These are phyloP conservation scores for Falco naumanni DNA, from an alignment of 2,797 vertebrate genomes.

Conservation along the genomic window DNA sequence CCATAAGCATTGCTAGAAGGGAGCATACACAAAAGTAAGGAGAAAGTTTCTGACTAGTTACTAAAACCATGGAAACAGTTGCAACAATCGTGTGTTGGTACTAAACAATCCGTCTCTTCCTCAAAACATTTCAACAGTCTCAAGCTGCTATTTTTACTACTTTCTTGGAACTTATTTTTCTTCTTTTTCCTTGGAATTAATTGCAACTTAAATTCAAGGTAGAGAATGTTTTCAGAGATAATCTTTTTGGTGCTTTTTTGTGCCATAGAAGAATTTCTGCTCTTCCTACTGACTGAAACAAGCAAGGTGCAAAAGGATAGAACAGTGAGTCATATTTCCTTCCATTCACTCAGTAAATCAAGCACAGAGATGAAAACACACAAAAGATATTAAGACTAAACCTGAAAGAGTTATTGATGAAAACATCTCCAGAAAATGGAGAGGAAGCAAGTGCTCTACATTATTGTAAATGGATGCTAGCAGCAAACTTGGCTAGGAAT, in stretches of 20 bases:
- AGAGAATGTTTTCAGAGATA: not conserved
- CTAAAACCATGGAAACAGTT: not conserved
- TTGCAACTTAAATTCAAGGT: not conserved
- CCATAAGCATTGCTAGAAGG: not conserved
- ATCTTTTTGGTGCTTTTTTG: not conserved
- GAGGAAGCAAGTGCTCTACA: not conserved
- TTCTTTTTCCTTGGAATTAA: not conserved
- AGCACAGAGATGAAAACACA: constrained; percentile 16
- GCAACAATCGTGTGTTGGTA: not conserved
- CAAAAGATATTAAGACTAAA: not conserved
- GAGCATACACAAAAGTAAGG: not conserved
- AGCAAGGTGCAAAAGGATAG: not conserved
- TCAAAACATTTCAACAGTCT: not conserved
- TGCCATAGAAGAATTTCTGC: not conserved
- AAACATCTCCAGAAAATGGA: constrained; percentile 12
- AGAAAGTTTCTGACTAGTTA: not conserved
- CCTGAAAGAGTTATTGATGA: constrained; percentile 18
- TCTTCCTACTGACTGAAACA: not conserved
- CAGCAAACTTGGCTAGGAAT: not conserved
- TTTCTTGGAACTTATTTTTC: not conserved
- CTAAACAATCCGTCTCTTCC: not conserved
- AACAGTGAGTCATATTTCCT: not conserved
- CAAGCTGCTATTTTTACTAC: not conserved
- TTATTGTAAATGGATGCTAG: not conserved
- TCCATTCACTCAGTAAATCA: constrained; percentile 16